A percentile compares a stretch with the other conserved stretches of the same genome.
Evolutionary conservation across 2,113 vertebrate species (phyloP).

Genomic region (Oryzias woworae): DNA sequence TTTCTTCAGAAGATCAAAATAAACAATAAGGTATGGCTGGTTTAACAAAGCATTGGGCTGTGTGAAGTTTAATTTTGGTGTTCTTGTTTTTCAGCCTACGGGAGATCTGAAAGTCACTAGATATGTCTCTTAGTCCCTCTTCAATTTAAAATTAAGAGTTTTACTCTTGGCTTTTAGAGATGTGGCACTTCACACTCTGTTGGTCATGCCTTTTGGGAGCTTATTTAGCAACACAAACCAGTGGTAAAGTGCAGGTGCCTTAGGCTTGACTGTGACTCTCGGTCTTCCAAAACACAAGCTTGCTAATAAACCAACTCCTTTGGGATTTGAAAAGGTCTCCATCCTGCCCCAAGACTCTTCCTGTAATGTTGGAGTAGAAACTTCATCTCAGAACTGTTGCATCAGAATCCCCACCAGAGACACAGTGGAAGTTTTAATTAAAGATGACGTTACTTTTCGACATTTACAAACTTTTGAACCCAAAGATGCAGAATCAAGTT

Average conservation of each 20-base stretch:
- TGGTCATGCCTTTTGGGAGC: conserved; percentile 31
- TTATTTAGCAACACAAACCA: conserved; percentile 24
- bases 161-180: conserved; percentile 55
- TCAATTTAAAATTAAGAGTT: conserved; percentile 57
- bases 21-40: conserved; percentile 43
- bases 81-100: conserved; percentile 50
- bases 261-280: conserved; percentile 26
- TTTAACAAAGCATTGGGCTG: conserved; percentile 26
- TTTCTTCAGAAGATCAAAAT: conserved; percentile 58
- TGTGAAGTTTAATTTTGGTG: conserved; percentile 59
- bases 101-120: conserved; percentile 38
- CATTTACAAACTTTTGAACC: conserved; percentile 1
- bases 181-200: conserved; percentile 18
- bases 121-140: conserved; percentile 32
- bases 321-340: conserved; percentile 14
- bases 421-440: not conserved
- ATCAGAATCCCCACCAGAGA: conserved; percentile 24
- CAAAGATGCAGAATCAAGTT: not conserved
- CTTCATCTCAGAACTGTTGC: conserved; percentile 27
- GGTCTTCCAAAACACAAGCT: conserved; percentile 12
- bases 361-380: conserved; percentile 13
- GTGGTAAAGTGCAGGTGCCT: conserved; percentile 16
- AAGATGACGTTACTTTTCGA: not conserved
- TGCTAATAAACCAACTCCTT: conserved; percentile 36
- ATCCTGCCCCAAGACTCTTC: not conserved